Base-by-base conservation (phyloP, 2,797 vertebrate genomes). In the Nyctalus aviator region DNA sequence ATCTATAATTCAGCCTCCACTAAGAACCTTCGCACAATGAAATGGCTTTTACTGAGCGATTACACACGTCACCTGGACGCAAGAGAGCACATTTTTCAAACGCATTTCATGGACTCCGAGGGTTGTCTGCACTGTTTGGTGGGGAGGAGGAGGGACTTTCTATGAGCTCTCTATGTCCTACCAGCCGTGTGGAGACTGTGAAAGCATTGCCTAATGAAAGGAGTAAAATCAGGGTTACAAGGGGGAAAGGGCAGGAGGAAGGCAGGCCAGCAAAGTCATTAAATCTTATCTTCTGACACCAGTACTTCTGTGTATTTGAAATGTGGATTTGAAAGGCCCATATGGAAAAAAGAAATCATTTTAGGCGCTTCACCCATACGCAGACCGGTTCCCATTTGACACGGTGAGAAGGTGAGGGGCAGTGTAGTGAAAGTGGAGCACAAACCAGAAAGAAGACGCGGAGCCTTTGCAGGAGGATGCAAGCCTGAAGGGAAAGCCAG, bases 1-100 rank as follows among this genome's bases (percentile, higher is more conserved):
- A 96, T 48, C 88, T 73, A 69, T 68, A 81, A 97, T 91, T 95
- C 87, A 90, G 2, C 77, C 90, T 93, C 77, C 85, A 59, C 87
- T 18, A 79, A 92, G 50, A 97, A 88, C 64, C 88, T 93, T 79
- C 88, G 21, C 69, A 95, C 73, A 79, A 78, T 88, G 72, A 95
- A 95, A 92, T 46, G 82, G 69, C 75, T 88, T 83, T 95, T 64
- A 73, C 86, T 69, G 75, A 76, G 62, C 18, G 1, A 84, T 78
- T 81, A 69, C 20, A 57, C 72, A 71, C 44, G 81, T 84, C 91
- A 88, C 78, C 71, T 90, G 50, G 90, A 90, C 55, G 30, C 62
- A 94, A 46, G n/a, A 82, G 5, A 96, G 68, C 30, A 77, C 55
- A 35, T 68, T 91, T 90, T 82, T 86, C 73, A 81, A 64, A 88